Percentiles rank a stretch among this genome's conserved stretches.
phyloP scores from a whole-genome alignment of 2,888 invertebrate species.

The Leucophenga maculata region DNA sequence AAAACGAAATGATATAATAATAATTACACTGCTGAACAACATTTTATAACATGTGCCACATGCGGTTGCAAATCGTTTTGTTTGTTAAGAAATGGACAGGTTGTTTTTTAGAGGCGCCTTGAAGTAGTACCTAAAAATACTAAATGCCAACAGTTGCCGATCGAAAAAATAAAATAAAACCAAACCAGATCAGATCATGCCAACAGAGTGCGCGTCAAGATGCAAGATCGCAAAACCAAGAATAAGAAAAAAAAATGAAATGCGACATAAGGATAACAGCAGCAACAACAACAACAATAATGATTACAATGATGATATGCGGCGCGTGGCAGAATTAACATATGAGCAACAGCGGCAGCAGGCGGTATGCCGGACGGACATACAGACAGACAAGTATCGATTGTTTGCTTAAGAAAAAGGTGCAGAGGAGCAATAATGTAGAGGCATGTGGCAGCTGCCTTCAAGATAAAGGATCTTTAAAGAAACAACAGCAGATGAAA shows the following conservation, averaged over 20 bases:
- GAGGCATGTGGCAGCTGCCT: constrained; percentile 67
- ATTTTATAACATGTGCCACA: no score
- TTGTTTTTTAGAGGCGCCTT: no score
- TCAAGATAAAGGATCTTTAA: constrained; percentile 20
- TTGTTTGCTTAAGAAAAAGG: constrained; percentile 46
- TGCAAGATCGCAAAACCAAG: not conserved
- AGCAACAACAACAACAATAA: constrained; percentile 30
- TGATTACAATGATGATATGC: constrained; percentile 65
- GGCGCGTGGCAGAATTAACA: constrained; percentile 63
- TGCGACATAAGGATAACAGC: constrained; percentile 46
- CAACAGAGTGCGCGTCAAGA: not conserved
- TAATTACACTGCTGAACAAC: no score
- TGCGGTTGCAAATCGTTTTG: no score
- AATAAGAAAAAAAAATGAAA: not conserved
- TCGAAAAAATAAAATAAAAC: constrained; percentile 8
- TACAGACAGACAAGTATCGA: not conserved
- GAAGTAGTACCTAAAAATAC: not conserved
- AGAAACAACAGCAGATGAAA: constrained; percentile 12
- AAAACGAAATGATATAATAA: no score
- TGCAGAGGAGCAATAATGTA: not conserved
- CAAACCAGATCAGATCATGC: constrained; percentile 13
- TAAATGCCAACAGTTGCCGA: constrained; percentile 53
- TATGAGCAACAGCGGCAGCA: constrained; percentile 43
- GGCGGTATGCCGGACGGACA: constrained; percentile 16
- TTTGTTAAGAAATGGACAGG: no score